A percentile compares a stretch with the other conserved stretches of the same genome.
phyloP scores from a whole-genome alignment of 1,140 invertebrate genomes.

The Luehdorfia chinensis region DNA sequence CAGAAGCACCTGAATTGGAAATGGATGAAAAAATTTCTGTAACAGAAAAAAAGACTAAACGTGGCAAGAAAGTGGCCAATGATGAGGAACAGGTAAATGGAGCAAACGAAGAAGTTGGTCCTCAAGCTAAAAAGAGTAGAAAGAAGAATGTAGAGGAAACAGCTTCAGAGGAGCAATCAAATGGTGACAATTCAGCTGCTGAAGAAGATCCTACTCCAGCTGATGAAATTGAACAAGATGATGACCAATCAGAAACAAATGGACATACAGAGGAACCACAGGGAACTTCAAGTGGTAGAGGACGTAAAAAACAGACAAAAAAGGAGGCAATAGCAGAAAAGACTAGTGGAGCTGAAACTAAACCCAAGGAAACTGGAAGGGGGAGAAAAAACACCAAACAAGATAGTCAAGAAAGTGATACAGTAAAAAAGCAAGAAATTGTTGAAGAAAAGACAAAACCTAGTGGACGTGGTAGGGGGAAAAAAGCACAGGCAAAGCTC shows the following conservation, averaged over 20 bases:
- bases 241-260: slow-evolving; percentile 46
- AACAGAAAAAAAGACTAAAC: slow-evolving; percentile 52
- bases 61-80: slow-evolving; percentile 45
- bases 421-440: slow-evolving; percentile 27
- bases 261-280: slow-evolving; percentile 38
- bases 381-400: slow-evolving; percentile 46
- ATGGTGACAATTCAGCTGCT: slow-evolving; percentile 41
- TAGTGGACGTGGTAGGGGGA: slow-evolving; percentile 41
- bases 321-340: slow-evolving; percentile 38
- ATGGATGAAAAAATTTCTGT: slow-evolving; percentile 36
- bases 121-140: slow-evolving; percentile 47
- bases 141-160: slow-evolving; percentile 45
- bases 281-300: slow-evolving; percentile 29
- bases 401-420: slow-evolving; percentile 25
- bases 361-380: slow-evolving; percentile 34
- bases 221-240: slow-evolving; percentile 39
- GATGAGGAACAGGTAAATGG: slow-evolving; percentile 36
- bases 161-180: slow-evolving; percentile 31
- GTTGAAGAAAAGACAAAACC: slow-evolving; percentile 50
- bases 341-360: slow-evolving; percentile 32
- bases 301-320: slow-evolving; percentile 49
- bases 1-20: slow-evolving; percentile 31
- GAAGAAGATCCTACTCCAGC: slow-evolving; percentile 30
- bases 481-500: slow-evolving; percentile 42
- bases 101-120: slow-evolving; percentile 31